Base-by-base conservation (phyloP, 2,113 vertebrate species). In the Hemibagrus wyckioides region DNA sequence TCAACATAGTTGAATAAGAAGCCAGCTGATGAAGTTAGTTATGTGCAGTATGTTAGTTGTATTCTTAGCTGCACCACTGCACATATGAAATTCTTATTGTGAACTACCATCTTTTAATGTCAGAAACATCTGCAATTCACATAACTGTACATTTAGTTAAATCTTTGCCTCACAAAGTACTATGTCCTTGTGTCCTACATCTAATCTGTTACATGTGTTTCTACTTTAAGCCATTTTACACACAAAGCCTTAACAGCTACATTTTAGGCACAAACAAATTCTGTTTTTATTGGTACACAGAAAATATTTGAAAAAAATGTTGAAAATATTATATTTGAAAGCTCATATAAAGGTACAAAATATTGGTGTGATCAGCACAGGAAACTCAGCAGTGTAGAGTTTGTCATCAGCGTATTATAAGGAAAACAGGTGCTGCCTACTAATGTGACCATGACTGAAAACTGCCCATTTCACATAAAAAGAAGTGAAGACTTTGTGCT, bases 341-440 rank as follows among this genome's bases (percentile, higher is more conserved):
- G 25, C 7, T 52, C 33, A 57, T 44, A 73, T 30, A 86, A 86
- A 52, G 14, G 17, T 33, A 73, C 50, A 73, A 82, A 82, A 82
- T n/a, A 82, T 69, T 33, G 56, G 1, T 69, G 33, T 48, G 6
- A 76, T 30, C 39, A 10, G 54, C 33, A 82, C 44, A 39, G 48
- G 17, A 71, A 30, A 15, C 33, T 81, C 33, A 15, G 41, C n/a
- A 63, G n/a, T 48, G 54, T n/a, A 21, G 36, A 10, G n/a, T 25
- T 36, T n/a, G 19, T 67, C 13, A 39, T 21, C 9, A 39, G 2
- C 17, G 30, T 28, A 48, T 19, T 79, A 75, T 19, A 50, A 71
- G 44, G 25, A 50, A 50, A 5, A 76, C 1, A 3, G 6, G 2
- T 50, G 39, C 65, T 36, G 30, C 36, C n/a, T 25, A 50, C 65